Evolutionary conservation across 2,113 vertebrate species (phyloP).

Genomic region (Spilogale gracilis): DNA sequence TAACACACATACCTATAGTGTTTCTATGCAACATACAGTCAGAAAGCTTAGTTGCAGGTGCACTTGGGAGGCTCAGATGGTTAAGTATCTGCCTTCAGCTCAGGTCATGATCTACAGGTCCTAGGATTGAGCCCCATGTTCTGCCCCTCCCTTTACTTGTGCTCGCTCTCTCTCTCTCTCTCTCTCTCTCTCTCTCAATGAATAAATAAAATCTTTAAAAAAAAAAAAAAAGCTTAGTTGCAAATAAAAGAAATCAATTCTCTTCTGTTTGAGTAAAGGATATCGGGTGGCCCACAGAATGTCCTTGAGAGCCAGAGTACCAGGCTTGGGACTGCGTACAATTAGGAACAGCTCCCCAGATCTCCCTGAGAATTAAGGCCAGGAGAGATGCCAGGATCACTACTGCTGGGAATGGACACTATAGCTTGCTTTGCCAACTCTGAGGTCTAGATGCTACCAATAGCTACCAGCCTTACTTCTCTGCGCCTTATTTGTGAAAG

Average conservation of each 20-base stretch:
- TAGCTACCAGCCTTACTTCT: neutral
- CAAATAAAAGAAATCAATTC: neutral
- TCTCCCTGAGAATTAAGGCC: neutral
- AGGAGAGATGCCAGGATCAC: neutral
- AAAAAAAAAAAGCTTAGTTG: neutral
- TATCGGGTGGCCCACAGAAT: neutral
- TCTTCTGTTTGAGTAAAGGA: neutral
- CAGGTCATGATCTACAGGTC: neutral
- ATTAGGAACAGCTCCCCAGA: neutral
- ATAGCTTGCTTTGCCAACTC: neutral
- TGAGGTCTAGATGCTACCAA: neutral
- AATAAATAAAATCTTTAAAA: neutral
- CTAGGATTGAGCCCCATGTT: neutral
- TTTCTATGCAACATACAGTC: neutral
- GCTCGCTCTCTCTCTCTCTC: neutral
- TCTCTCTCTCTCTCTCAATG: neutral
- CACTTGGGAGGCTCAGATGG: neutral
- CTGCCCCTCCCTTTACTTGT: neutral
- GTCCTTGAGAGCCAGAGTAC: neutral
- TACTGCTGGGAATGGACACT: neutral
- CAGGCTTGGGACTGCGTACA: neutral
- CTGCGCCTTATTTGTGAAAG: neutral
- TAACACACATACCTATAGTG: neutral
- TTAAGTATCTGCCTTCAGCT: neutral
- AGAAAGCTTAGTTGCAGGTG: neutral